Conservation (phyloP, 2,113 vertebrate genomes). For the Gavia stellata region DNA sequence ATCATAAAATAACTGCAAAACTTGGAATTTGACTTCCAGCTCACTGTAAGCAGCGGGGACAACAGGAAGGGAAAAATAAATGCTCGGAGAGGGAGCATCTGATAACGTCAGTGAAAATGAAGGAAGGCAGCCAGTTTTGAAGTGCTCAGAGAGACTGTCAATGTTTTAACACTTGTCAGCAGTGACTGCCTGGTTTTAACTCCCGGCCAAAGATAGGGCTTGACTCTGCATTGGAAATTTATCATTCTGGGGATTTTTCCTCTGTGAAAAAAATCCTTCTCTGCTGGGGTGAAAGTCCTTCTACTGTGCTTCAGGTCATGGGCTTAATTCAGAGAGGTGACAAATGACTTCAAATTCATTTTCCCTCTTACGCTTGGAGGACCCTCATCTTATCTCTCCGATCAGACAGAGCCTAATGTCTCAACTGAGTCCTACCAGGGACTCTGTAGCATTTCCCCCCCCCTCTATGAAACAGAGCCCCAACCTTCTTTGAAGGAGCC, state of each 20-base stretch:
- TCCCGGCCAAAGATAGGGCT: neutral
- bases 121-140: neutral
- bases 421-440: neutral
- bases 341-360: neutral
- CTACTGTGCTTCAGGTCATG: neutral
- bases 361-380: neutral
- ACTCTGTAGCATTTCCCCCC: neutral
- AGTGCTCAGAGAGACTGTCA: neutral
- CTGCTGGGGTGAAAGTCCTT: neutral
- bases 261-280: neutral
- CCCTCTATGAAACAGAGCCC: neutral
- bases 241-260: neutral
- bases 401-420: neutral
- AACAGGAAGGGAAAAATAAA: neutral
- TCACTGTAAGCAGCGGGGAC: neutral
- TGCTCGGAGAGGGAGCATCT: neutral
- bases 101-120: neutral
- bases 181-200: neutral
- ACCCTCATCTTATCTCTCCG: neutral
- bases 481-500: neutral
- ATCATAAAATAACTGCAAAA: neutral
- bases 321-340: neutral
- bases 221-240: neutral
- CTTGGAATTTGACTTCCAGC: neutral
- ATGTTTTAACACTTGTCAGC: neutral